Base-by-base conservation (phyloP, 2,113 vertebrate species). In the Bufo gargarizans region DNA sequence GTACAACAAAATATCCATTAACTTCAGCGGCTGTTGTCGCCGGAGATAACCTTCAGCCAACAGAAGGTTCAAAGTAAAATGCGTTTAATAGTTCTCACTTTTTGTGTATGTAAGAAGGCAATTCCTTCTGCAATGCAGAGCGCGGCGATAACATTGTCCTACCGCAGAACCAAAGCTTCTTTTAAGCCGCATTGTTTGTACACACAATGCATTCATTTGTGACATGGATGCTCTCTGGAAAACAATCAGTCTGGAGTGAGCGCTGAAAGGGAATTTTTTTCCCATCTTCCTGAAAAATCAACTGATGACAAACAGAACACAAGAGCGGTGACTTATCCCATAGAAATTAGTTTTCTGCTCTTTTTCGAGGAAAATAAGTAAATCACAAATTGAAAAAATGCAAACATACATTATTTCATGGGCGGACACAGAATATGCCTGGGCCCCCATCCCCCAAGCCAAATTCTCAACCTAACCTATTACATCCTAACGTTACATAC, bases 181-280 rank as follows among this genome's bases (percentile, higher is more conserved):
- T 86, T 45, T 69, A 67, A 67, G 56, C 53, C 47, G 20, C 43
- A 86, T 77, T 77, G 72, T 86, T 79, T 67, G 45, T 79, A 55
- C 45, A 67, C 71, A 86, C 49, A 67, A 86, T 65, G 76, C 47
- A 86, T 33, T 79, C 56, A 86, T 79, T 86, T 79, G 74, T 86
- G 85, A 86, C 85, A 79, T 22, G 55, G 85, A 86, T 79, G 85
- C 59, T 79, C 85, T 55, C 43, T 69, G 85, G 13, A 86, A 56
- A 65, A 86, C 74, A 86, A 79, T 79, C 72, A 79, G 22, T 53
- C 74, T 65, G 71, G 77, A 63, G 69, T 53, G 45, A 55, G 74
- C 85, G 11, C 53, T 69, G 61, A 67, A 86, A 69, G 55, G 10
- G 61, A 11, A 4, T 17, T 76, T 86, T 65, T 76, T 61, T 59